Percentiles rank a stretch among this genome's conserved stretches.
Evolutionary conservation across 2,797 vertebrate genomes (phyloP).

Genomic region (Phrynocephalus guinanensis): DNA sequence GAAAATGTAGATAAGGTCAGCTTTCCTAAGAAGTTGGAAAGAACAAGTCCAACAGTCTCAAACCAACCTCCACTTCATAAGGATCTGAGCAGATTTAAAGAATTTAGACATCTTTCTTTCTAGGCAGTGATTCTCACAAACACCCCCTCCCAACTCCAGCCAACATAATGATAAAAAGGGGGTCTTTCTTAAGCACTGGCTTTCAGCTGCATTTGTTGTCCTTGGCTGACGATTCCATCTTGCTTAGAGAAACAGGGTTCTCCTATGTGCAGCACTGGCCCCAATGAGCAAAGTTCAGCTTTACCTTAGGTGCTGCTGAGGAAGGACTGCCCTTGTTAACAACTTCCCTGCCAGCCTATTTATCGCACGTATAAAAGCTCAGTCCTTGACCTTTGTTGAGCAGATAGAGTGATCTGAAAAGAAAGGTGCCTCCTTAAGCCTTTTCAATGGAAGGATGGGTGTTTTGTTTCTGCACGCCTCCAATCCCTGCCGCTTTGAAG

Average conservation of each 20-base stretch:
- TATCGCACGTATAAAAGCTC: conserved; percentile 46
- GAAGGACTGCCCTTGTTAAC: conserved; percentile 25
- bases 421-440: neutral
- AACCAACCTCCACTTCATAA: too few relatives aligned
- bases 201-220: neutral
- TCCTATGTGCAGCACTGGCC: accelerated
- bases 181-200: too few relatives aligned
- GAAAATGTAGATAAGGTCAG: neutral
- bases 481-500: conserved; percentile 61
- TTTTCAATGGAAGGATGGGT: neutral
- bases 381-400: conserved; percentile 62
- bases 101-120: too few relatives aligned
- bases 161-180: too few relatives aligned
- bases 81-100: too few relatives aligned
- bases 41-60: neutral
- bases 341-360: conserved; percentile 36
- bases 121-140: too few relatives aligned
- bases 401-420: conserved; percentile 33
- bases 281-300: conserved; percentile 32
- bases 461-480: accelerated
- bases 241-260: accelerated
- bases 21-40: neutral
- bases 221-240: neutral
- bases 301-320: conserved; percentile 4
- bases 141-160: too few relatives aligned